Evolutionary conservation across 2,797 vertebrate species (phyloP).

Genomic region (Notolepis coatsorum): DNA sequence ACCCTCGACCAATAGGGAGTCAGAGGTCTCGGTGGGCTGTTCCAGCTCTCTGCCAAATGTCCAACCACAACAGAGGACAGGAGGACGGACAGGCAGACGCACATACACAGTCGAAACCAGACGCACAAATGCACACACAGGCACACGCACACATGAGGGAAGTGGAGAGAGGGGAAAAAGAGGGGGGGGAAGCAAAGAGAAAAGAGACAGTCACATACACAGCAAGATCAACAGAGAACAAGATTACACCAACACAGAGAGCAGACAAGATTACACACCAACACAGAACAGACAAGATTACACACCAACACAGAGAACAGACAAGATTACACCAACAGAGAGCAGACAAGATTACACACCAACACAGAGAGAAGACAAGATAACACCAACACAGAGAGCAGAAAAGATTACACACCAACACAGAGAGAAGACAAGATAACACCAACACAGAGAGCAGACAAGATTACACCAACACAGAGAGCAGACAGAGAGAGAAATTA

Average conservation of each 20-base stretch:
- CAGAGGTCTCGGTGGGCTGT: conserved; percentile 90
- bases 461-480: too few relatives aligned
- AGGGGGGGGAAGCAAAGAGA: conserved; percentile 73
- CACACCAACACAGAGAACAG: conserved; percentile 49
- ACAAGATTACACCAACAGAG: conserved; percentile 60
- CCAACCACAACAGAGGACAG: conserved; percentile 78
- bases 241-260: conserved; percentile 36
- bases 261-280: conserved; percentile 36
- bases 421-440: background rate
- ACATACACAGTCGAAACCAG: conserved; percentile 47
- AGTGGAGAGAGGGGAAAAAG: conserved; percentile 53
- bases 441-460: too few relatives aligned
- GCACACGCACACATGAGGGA: conserved; percentile 29
- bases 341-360: conserved; percentile 33
- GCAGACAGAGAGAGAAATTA: background rate
- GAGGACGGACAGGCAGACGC: conserved; percentile 48
- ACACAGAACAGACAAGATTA: conserved; percentile 42
- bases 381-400: conserved; percentile 61
- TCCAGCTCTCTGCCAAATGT: conserved; percentile 92
- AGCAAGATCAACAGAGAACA: conserved; percentile 62
- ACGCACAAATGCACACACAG: conserved; percentile 1
- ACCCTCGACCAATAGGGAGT: conserved; percentile 91
- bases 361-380: background rate
- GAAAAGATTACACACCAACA: conserved; percentile 16
- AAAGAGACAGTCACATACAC: conserved; percentile 77